A percentile compares a stretch with the other conserved stretches of the same genome.
Conservation (phyloP, 1,140 invertebrate species). For the Hestina assimilis region DNA sequence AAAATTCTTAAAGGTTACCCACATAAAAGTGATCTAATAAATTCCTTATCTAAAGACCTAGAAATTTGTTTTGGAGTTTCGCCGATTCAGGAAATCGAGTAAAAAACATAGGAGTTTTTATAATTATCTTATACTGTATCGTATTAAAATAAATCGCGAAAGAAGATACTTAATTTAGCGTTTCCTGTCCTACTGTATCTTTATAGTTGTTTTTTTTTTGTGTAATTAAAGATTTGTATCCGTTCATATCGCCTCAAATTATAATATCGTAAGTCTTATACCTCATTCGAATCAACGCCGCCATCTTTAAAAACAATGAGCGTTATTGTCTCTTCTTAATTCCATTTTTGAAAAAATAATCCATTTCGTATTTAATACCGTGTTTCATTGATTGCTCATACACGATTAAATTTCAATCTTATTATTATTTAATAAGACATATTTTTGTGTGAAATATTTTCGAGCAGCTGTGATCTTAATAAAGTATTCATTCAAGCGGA, state of each 20-base stretch:
- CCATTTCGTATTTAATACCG: constrained; percentile 73
- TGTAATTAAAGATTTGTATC: constrained; percentile 6
- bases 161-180: constrained; percentile 20
- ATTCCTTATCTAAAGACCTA: constrained; percentile 8
- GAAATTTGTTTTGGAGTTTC: constrained; percentile 13
- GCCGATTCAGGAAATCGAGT: constrained; percentile 19
- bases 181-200: constrained; percentile 21
- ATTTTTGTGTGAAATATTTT: constrained; percentile 22
- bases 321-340: constrained; percentile 77
- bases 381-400: constrained; percentile 50
- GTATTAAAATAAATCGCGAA: no score
- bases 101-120: constrained; percentile 15
- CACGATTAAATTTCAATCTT: constrained; percentile 34
- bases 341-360: constrained; percentile 78
- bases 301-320: constrained; percentile 76
- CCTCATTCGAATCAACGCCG: constrained; percentile 63
- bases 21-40: constrained; percentile 15
- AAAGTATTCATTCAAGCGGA: constrained; percentile 42
- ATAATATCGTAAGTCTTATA: constrained; percentile 37
- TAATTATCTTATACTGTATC: constrained; percentile 13
- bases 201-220: constrained; percentile 12
- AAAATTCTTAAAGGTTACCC: constrained; percentile 36
- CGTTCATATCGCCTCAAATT: neutral
- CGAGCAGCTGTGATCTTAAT: constrained; percentile 54
- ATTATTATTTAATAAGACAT: constrained; percentile 28